Evolutionary conservation across 92 coral and sea anemone genomes (phyloP), one percentile per base, ranked within the genome.

Genomic region (Epizoanthus illoricatus): DNA sequence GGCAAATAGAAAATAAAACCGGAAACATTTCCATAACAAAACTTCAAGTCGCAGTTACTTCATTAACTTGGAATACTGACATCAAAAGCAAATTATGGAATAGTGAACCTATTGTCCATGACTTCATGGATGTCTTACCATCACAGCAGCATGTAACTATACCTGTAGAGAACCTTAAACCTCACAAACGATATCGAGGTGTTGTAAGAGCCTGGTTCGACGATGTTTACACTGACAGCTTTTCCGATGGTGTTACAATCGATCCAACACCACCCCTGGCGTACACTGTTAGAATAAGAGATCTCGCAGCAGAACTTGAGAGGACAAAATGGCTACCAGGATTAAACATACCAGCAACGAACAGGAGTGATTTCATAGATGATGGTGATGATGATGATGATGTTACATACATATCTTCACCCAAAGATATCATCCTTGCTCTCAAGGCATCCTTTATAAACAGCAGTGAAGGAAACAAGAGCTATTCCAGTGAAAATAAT

Each of bases 111-210:
- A 36, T 86, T 71, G 75, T 65, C 62, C 71, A 45, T n/a, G 79
- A 80, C 7, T 80, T 86, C 61, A 65, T 86, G 36, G 85, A 86
- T 42, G 84, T 86, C 7, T 65, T 84, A n/a, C 67, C 85, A 5
- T 76, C 68, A 23, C 75, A 73, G 17, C 23, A 45, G 20, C 21
- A 63, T 15, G 64, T 80, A 5, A 19, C 65, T 7, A 43, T 86
- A 45, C 80, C 73, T n/a, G 76, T 80, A 20, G 67, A 57, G 12
- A 71, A 54, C 41, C 12, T 86, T 18, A 52, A 79, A 18, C 61
- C 81, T n/a, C 72, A 70, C 63, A 73, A 39, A 36, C 54, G 69
- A 49, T 86, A 86, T 39, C 79, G 83, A 18, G 67, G 85, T 2
- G 73, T 86, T 19, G 67, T 86, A 52, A 80, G 74, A 52, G 74